Conservation (phyloP, 2,113 vertebrate genomes). For the Melanerpes formicivorus region DNA sequence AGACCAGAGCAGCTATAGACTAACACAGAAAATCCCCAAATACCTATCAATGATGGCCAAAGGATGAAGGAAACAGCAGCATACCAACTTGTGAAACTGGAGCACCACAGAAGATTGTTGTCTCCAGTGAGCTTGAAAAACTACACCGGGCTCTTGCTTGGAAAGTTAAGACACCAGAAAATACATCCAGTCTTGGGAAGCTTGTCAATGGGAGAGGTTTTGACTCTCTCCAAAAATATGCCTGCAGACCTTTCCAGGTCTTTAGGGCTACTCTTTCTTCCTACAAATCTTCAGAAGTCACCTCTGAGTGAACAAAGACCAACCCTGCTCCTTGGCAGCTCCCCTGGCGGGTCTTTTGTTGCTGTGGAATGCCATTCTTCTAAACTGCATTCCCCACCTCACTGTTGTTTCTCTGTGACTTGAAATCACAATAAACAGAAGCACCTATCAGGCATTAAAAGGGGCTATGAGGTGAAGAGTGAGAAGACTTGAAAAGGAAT, state of each 20-base stretch:
- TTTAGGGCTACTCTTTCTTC: constrained; percentile 2
- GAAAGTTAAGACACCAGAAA: not conserved
- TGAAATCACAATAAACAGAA: constrained; percentile 9
- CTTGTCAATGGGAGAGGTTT: not conserved
- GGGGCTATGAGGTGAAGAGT: not conserved
- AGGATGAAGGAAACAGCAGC: not conserved
- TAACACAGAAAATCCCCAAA: not conserved
- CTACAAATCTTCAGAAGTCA: constrained; percentile 23
- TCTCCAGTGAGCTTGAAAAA: not conserved
- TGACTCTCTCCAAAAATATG: not conserved
- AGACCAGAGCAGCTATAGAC: not conserved
- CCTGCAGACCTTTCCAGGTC: not conserved
- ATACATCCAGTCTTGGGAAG: not conserved
- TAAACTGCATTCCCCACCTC: not conserved
- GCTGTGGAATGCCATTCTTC: not conserved
- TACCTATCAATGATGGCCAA: not conserved
- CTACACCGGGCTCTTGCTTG: not conserved
- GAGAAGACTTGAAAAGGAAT: not conserved
- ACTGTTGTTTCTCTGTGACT: not conserved
- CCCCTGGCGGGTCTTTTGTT: not conserved
- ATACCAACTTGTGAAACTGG: not conserved
- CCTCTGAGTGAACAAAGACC: not conserved
- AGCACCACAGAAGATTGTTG: not conserved
- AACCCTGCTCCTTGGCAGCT: not conserved
- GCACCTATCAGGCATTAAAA: not conserved